Evolutionary conservation across 2,888 invertebrate genomes (phyloP).

Genomic region (Mesorhabditis sp.): DNA sequence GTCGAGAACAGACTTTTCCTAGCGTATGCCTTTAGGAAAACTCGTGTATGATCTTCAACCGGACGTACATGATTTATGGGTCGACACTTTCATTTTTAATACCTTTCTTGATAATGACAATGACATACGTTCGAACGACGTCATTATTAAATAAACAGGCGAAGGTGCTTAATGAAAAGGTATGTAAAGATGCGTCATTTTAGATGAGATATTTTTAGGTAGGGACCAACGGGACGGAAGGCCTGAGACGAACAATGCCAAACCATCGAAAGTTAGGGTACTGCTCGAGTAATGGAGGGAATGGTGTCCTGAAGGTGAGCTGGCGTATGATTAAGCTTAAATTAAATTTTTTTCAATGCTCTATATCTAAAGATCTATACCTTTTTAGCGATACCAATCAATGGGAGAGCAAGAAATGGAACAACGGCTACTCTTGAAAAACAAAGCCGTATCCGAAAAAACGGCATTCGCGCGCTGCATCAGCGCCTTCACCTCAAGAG

Average conservation of each 20-base stretch:
- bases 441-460: neutral
- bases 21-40: constrained; percentile 27
- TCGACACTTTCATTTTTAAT: constrained; percentile 93
- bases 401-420: neutral
- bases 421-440: neutral
- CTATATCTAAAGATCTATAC: neutral
- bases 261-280: constrained; percentile 18
- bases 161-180: constrained; percentile 37
- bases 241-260: constrained; percentile 46
- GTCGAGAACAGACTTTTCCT: too few species aligned
- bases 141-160: constrained; percentile 70
- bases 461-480: too few species aligned
- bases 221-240: constrained; percentile 39
- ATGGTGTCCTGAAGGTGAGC: too few species aligned
- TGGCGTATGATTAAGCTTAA: too few species aligned
- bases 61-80: constrained; percentile 64
- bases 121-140: constrained; percentile 89
- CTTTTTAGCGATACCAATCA: neutral
- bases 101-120: constrained; percentile 86
- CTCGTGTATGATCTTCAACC: constrained; percentile 60
- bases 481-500: too few species aligned
- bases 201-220: constrained; percentile 10
- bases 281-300: neutral
- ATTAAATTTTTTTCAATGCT: too few species aligned
- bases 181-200: neutral